Evolutionary conservation across 1,140 invertebrate species (phyloP).

Genomic region (Onthophagus taurus): DNA sequence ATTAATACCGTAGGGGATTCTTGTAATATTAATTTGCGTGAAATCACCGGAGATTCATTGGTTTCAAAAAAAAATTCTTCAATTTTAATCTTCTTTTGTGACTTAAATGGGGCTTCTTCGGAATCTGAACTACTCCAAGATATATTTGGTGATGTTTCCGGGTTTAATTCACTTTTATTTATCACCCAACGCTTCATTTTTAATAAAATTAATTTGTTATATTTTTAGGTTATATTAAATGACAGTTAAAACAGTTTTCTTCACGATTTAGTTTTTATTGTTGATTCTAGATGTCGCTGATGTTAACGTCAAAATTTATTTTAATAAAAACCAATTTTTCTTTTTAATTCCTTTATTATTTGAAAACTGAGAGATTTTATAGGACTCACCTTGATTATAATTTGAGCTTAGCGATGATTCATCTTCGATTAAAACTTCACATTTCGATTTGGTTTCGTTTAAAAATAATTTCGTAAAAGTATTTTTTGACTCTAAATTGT

Average conservation of each 20-base stretch:
- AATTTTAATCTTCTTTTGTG: constrained; percentile 4
- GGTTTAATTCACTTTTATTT: too few species aligned
- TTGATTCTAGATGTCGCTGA: too few species aligned
- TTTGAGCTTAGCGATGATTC: not conserved
- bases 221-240: too few species aligned
- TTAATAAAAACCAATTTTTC: too few species aligned
- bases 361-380: constrained; percentile 3
- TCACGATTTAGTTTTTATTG: too few species aligned
- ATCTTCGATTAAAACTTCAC: too few species aligned
- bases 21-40: not conserved
- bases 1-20: not conserved
- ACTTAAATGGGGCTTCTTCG: not conserved
- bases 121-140: constrained; percentile 22
- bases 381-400: constrained; percentile 5
- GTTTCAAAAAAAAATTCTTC: not conserved
- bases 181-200: constrained; percentile 12
- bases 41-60: not conserved
- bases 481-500: not conserved
- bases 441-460: not conserved
- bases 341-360: too few species aligned
- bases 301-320: too few species aligned
- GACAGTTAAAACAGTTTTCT: too few species aligned
- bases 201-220: too few species aligned
- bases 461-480: not conserved
- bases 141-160: too few species aligned